phyloP scores from a whole-genome alignment of 2,113 vertebrate genomes.

The Paramormyrops kingsleyae region DNA sequence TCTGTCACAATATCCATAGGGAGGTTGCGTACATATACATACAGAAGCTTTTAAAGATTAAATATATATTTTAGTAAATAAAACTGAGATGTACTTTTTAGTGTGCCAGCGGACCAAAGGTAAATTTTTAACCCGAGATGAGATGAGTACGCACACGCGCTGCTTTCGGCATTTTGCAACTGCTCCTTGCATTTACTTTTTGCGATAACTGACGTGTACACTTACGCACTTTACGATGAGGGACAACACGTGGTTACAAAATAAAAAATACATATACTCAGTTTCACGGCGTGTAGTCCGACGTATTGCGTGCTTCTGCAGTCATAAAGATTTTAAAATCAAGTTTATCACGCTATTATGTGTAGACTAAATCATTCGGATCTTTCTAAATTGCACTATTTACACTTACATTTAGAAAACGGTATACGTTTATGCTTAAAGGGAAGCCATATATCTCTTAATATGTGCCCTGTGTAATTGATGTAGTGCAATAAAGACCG shows the following conservation, averaged over 20 bases:
- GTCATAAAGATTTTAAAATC: background rate
- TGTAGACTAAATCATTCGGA: background rate
- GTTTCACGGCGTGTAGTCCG: background rate
- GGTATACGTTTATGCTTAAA: background rate
- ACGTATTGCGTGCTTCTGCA: background rate
- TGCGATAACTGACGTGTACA: background rate
- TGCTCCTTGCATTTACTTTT: background rate
- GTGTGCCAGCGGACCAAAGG: background rate
- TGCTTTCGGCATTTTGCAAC: background rate
- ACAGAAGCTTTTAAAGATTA: background rate
- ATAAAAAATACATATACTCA: background rate
- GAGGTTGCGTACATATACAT: background rate
- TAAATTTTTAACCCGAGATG: background rate
- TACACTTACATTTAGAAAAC: background rate
- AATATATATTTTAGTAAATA: conserved; percentile 1
- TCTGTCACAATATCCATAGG: background rate
- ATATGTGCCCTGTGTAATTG: background rate
- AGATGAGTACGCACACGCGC: conserved; percentile 1
- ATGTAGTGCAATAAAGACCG: background rate
- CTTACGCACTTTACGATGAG: background rate
- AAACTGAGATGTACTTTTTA: background rate
- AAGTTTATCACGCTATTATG: background rate
- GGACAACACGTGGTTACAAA: background rate
- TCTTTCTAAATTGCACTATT: background rate
- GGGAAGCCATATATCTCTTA: background rate